phyloP scores from a whole-genome alignment of 92 coral and sea anemone genomes.

The Paramuricea clavata region DNA sequence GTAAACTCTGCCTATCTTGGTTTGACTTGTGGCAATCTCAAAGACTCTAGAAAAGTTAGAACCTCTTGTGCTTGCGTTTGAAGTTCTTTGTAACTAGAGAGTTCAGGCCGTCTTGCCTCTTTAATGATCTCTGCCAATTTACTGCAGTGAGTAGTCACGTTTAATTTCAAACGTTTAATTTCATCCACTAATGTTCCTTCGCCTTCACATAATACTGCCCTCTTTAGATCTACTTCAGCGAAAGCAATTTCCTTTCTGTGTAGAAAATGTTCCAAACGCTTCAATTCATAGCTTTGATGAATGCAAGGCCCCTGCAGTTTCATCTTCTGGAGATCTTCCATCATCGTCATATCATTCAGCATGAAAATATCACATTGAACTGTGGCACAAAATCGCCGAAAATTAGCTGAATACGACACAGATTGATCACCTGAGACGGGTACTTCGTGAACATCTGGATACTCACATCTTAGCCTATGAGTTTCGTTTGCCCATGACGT shows the following conservation, averaged over 20 bases:
- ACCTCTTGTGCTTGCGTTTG: too few relatives aligned
- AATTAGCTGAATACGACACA: constrained; percentile 10
- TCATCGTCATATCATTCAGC: constrained; percentile 35
- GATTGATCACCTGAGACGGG: neutral
- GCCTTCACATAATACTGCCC: too few relatives aligned
- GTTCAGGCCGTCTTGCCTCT: too few relatives aligned
- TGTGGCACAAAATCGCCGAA: constrained; percentile 25
- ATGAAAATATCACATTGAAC: constrained; percentile 27
- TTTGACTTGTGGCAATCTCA: neutral
- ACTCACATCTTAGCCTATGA: constrained; percentile 5
- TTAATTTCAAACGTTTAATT: too few relatives aligned
- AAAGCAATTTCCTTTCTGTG: neutral
- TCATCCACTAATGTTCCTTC: too few relatives aligned
- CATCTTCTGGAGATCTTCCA: constrained; percentile 38
- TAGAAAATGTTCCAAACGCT: neutral
- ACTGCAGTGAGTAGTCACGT: too few relatives aligned
- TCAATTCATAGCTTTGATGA: constrained; percentile 36
- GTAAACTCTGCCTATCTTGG: constrained; percentile 42
- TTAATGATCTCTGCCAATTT: too few relatives aligned
- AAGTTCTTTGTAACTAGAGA: too few relatives aligned
- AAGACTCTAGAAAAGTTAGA: neutral
- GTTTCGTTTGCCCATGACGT: constrained; percentile 49
- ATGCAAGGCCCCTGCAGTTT: neutral
- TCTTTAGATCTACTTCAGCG: too few relatives aligned
- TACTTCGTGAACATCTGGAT: constrained; percentile 28